These are phyloP conservation scores for Oligia fasciuncula DNA, from an alignment of 2,888 invertebrate species.

Conservation along the genomic window DNA sequence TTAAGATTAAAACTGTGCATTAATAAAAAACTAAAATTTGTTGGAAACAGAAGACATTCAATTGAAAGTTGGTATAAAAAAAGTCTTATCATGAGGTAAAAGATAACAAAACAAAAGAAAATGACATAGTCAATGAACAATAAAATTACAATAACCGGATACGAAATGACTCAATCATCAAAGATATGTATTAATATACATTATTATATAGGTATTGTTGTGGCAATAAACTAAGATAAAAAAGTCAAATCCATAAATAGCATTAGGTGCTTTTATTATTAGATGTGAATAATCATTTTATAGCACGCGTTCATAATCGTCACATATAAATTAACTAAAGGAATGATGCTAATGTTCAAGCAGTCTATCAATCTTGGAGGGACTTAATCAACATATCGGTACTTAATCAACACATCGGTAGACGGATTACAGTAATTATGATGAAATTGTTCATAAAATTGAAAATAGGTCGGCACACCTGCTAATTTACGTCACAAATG, in stretches of 20 bases:
- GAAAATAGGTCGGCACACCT: background rate
- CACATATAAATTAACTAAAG: background rate
- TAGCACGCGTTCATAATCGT: background rate
- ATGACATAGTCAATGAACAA: background rate
- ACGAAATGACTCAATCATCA: conserved; percentile 28
- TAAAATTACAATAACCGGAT: conserved; percentile 20
- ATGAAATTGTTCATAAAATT: conserved; percentile 19
- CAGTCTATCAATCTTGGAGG: background rate
- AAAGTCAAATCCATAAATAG: background rate
- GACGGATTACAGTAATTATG: conserved; percentile 12
- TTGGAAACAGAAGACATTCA: background rate
- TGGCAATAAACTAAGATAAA: conserved; percentile 8
- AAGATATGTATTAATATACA: conserved; percentile 17
- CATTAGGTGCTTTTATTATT: conserved; percentile 5
- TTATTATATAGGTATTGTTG: conserved; percentile 2
- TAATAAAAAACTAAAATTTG: background rate
- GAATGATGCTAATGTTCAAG: background rate
- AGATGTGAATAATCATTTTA: background rate
- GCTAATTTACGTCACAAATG: background rate
- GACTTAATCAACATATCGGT: conserved; percentile 23
- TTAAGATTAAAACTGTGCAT: background rate
- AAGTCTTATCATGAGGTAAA: conserved; percentile 7
- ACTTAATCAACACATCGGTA: no score
- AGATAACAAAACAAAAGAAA: background rate
- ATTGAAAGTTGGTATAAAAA: background rate